A percentile compares a stretch with the other conserved stretches of the same genome.
Evolutionary conservation across 2,797 vertebrate genomes (phyloP).

Genomic region (Hylomyscus alleni): DNA sequence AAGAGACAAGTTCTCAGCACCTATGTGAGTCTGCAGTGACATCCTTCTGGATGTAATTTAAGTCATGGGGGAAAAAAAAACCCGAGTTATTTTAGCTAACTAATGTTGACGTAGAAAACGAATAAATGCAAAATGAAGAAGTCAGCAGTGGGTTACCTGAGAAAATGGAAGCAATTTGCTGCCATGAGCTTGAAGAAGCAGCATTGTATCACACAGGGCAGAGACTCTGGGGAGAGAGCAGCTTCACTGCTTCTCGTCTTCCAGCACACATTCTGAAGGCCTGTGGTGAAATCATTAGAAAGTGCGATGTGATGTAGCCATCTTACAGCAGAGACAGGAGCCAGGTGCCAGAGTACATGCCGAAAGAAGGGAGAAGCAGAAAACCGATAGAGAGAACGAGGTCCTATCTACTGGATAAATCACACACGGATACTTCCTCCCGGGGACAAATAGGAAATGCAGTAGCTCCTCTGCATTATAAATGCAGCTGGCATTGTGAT

Average conservation of each 20-base stretch:
- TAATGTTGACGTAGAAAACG: background rate
- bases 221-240: background rate
- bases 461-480: background rate
- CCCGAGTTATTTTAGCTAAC: background rate
- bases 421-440: background rate
- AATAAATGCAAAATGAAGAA: constrained; percentile 18
- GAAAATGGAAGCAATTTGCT: constrained; percentile 28
- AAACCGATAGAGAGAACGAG: background rate
- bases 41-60: constrained; percentile 5
- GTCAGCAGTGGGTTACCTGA: background rate
- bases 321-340: background rate
- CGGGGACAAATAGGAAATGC: background rate
- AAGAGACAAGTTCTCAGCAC: background rate
- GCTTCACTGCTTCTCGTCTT: background rate
- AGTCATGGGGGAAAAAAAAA: background rate
- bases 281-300: constrained; percentile 33
- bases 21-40: background rate
- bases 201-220: background rate
- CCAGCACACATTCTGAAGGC: constrained; percentile 7
- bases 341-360: background rate
- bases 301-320: background rate
- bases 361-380: constrained; percentile 40
- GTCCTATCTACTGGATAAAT: background rate
- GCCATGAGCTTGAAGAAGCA: background rate
- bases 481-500: background rate